A percentile compares a stretch with the other conserved stretches of the same genome.
phyloP scores from a whole-genome alignment of 2,113 vertebrate species.

The Festucalex cinctus region DNA sequence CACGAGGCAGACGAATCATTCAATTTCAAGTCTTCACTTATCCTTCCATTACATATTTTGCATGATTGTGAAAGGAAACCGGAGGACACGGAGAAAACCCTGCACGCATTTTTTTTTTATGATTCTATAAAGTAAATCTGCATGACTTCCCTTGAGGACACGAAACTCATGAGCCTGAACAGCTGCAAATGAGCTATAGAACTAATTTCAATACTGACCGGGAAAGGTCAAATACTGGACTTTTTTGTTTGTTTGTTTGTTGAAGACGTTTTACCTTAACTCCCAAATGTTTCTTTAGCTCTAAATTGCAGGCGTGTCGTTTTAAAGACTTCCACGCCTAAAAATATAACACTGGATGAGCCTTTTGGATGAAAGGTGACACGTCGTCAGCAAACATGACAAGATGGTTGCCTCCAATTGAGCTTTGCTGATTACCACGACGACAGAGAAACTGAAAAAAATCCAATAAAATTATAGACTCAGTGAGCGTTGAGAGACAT shows the following conservation, averaged over 20 bases:
- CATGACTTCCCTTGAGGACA: neutral
- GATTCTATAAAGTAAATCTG: neutral
- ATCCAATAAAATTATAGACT: too few relatives aligned
- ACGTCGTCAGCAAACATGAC: neutral
- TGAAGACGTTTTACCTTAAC: neutral
- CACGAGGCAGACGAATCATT: neutral
- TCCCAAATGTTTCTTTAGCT: neutral
- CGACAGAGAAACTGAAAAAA: neutral
- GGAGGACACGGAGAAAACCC: too few relatives aligned
- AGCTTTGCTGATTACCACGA: neutral
- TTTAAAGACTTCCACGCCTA: too few relatives aligned
- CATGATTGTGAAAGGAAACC: too few relatives aligned
- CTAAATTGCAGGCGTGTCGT: neutral
- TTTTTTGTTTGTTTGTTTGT: neutral
- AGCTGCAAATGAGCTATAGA: neutral
- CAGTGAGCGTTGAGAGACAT: too few relatives aligned
- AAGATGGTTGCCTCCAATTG: neutral
- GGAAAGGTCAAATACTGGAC: neutral
- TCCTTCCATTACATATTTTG: neutral
- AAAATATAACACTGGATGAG: neutral
- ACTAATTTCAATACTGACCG: neutral
- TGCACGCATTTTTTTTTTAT: neutral
- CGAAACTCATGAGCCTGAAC: neutral
- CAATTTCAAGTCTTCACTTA: neutral
- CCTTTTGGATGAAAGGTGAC: neutral